These are phyloP conservation scores for Platyura marginata DNA, from an alignment of 1,140 invertebrate species.

Conservation along the genomic window DNA sequence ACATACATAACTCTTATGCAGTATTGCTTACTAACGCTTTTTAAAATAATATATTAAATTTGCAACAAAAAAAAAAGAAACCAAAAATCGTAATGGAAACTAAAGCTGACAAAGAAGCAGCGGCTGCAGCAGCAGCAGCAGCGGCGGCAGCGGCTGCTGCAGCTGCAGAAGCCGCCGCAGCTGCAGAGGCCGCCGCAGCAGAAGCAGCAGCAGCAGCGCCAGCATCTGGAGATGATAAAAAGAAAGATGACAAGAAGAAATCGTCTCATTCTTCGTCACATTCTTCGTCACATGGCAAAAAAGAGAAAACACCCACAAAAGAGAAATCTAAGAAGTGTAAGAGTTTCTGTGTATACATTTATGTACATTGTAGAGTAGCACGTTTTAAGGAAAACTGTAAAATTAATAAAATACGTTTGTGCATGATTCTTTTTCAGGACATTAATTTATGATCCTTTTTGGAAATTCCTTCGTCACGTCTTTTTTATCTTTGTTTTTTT, in stretches of 20 bases:
- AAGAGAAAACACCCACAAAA: slow-evolving; percentile 2
- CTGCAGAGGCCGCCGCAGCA: neutral
- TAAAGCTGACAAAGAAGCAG: neutral
- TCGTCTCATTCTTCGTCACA: no score
- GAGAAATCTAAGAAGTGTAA: slow-evolving; percentile 2
- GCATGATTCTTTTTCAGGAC: no score
- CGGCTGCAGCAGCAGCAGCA: neutral
- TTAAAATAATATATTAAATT: neutral
- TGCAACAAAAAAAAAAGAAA: neutral
- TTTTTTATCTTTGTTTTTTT: no score
- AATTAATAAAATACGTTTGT: no score
- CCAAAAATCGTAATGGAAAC: slow-evolving; percentile 1
- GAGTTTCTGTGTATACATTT: no score
- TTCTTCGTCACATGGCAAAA: neutral
- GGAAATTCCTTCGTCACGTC: no score
- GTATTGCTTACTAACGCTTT: no score
- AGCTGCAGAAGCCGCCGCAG: neutral
- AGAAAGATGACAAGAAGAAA: slow-evolving; percentile 1
- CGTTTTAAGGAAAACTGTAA: no score
- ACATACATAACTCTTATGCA: no score
- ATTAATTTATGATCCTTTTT: no score
- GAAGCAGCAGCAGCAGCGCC: neutral
- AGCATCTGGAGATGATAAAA: neutral
- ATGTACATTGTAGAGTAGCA: no score
- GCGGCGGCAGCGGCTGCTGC: neutral